Conservation (phyloP, 2,113 vertebrate species). For the Leiothrix lutea region DNA sequence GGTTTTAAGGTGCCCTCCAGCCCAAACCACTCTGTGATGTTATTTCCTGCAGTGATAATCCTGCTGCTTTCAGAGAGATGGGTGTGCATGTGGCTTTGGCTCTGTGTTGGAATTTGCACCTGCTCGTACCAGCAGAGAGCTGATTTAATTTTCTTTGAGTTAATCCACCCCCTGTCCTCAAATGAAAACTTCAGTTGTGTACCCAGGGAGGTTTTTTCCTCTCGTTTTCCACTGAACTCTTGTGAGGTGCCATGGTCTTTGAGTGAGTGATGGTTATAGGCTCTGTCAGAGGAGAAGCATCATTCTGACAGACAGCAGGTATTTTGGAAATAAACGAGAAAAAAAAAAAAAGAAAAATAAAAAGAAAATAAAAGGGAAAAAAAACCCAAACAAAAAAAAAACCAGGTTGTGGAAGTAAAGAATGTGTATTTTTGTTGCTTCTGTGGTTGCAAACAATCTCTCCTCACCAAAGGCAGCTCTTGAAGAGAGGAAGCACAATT, state of each 20-base stretch:
- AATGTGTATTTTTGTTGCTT: background rate
- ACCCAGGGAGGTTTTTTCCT: background rate
- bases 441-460: background rate
- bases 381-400: too few relatives aligned
- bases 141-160: background rate
- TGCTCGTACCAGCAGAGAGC: background rate
- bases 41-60: background rate
- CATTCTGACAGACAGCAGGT: background rate
- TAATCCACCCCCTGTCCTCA: background rate
- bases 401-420: background rate
- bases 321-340: background rate
- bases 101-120: background rate
- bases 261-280: background rate
- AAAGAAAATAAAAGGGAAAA: too few relatives aligned
- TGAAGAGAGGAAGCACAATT: background rate
- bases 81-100: background rate
- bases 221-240: background rate
- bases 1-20: background rate
- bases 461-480: background rate
- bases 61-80: background rate
- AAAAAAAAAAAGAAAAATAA: too few relatives aligned
- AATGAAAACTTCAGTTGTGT: background rate
- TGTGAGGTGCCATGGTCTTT: background rate
- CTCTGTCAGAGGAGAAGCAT: background rate
- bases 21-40: background rate